These are phyloP conservation scores for Phoxinus dragarum DNA, from an alignment of 2,797 vertebrate species.

Conservation along the genomic window DNA sequence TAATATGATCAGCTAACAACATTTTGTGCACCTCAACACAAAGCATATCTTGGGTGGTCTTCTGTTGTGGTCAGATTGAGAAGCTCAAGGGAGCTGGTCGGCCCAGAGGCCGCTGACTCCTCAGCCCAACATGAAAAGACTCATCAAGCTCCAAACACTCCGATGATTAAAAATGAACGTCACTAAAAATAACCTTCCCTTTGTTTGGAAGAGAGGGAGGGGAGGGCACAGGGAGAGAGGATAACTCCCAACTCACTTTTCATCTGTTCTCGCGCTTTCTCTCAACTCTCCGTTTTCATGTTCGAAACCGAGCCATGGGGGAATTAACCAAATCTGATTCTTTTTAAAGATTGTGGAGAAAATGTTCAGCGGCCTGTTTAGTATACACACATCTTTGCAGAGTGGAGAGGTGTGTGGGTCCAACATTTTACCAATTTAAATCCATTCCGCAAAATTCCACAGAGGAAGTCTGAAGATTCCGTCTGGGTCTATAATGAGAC, in stretches of 20 bases:
- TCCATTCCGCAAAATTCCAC: not conserved
- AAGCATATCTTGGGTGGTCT: conserved; percentile 27
- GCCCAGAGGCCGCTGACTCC: conserved; percentile 3
- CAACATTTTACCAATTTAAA: not conserved
- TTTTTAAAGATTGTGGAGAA: conserved; percentile 54
- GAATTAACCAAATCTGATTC: conserved; percentile 50
- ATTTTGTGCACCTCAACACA: not conserved
- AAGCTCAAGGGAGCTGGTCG: conserved; percentile 23
- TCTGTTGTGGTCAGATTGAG: not conserved
- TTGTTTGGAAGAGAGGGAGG: conserved; percentile 54
- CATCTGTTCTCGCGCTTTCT: conserved; percentile 28
- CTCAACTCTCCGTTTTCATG: conserved; percentile 38
- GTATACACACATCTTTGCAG: conserved; percentile 33
- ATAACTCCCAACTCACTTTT: conserved; percentile 45
- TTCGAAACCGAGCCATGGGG: conserved; percentile 37
- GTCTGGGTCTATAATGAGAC: not conserved
- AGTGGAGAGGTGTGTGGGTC: not conserved
- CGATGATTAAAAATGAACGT: conserved; percentile 56
- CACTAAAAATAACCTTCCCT: conserved; percentile 56
- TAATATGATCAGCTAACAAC: not conserved
- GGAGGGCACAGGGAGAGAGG: conserved; percentile 41
- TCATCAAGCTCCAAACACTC: conserved; percentile 58
- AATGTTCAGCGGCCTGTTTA: conserved; percentile 42
- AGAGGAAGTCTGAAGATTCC: not conserved
- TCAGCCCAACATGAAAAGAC: conserved; percentile 50